Evolutionary conservation across 2,797 vertebrate species (phyloP), one percentile per base, ranked within the genome.

Genomic region (Melanotaenia trifasciata): DNA sequence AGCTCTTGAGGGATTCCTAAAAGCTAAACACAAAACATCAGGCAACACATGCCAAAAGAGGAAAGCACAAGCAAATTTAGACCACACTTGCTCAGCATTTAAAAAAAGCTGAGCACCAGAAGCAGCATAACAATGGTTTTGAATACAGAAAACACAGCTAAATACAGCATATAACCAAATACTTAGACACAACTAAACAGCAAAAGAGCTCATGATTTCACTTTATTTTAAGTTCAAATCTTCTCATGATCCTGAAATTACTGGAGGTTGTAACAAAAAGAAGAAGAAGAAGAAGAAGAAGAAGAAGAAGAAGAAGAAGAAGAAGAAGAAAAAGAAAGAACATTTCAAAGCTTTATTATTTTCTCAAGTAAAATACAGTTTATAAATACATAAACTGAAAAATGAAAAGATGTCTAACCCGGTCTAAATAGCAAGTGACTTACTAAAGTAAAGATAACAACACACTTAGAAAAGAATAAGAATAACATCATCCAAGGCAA

Each of bases 31-130:
- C 13, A 24, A 50, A 33, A 51, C 57, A 72, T 53, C 13, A 66
- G 38, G 6, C 53, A 51, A 64, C n/a, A 10, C 18, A 66, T 22
- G 33, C 53, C 53, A 54, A 28, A 54, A 54, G 12, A 54, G 13
- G 64, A 54, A 53, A 59, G 20, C 36, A 38, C 35, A 59, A 36
- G 58, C 58, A 59, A 59, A 59, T 54, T 28, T 14, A 54, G 53
- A 54, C 53, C 53, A 54, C 26, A 28, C 26, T 53, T 54, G 51
- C 51, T 26, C 51, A 28, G 26, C 53, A 54, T 54, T 54, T 54
- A 16, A 5, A 13, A 51, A 54, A 26, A 54, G 43, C 53, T 26
- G 53, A 54, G 53, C 24, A 26, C 26, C 53, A 54, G 53, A 54
- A 54, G 26, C 12, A 5, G 13, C n/a, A 24, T 7, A 14, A 54